phyloP scores from a whole-genome alignment of 2,888 invertebrate genomes.

The Rhagonycha lutea region DNA sequence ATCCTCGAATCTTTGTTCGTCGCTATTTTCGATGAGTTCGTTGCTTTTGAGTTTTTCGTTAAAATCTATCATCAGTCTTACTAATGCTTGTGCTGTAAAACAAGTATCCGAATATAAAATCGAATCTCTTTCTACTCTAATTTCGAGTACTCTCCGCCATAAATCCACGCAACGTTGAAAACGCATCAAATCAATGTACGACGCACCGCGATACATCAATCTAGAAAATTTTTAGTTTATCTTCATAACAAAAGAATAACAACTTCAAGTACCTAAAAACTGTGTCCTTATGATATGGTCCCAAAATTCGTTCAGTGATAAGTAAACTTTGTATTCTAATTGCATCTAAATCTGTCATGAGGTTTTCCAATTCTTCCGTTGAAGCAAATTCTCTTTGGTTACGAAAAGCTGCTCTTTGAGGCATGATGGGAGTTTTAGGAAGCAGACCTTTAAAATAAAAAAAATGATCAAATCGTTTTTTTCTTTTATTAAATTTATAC shows the following conservation, averaged over 20 bases:
- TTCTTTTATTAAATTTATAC: slow-evolving; percentile 31
- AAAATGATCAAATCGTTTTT: background rate
- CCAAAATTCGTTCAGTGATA: slow-evolving; percentile 86
- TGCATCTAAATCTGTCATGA: slow-evolving; percentile 80
- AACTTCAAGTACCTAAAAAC: slow-evolving; percentile 62
- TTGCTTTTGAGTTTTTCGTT: slow-evolving; percentile 63
- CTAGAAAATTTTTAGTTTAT: slow-evolving; percentile 34
- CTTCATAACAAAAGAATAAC: background rate
- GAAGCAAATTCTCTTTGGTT: slow-evolving; percentile 75
- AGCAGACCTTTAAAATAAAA: slow-evolving; percentile 38
- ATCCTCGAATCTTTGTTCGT: slow-evolving; percentile 68
- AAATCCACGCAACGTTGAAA: slow-evolving; percentile 86
- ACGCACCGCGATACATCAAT: slow-evolving; percentile 65
- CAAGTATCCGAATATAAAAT: slow-evolving; percentile 79
- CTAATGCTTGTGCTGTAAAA: slow-evolving; percentile 84
- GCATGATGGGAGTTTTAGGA: slow-evolving; percentile 61
- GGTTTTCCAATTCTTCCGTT: slow-evolving; percentile 70
- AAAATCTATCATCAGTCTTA: slow-evolving; percentile 79
- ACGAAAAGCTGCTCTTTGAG: slow-evolving; percentile 66
- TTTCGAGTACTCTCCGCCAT: slow-evolving; percentile 82
- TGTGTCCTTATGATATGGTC: slow-evolving; percentile 84
- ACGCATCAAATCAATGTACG: slow-evolving; percentile 72
- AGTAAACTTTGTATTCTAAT: slow-evolving; percentile 86
- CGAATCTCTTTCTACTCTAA: slow-evolving; percentile 79
- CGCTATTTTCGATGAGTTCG: slow-evolving; percentile 56